phyloP scores from a whole-genome alignment of 2,888 invertebrate genomes.

The Argyresthia albistria region DNA sequence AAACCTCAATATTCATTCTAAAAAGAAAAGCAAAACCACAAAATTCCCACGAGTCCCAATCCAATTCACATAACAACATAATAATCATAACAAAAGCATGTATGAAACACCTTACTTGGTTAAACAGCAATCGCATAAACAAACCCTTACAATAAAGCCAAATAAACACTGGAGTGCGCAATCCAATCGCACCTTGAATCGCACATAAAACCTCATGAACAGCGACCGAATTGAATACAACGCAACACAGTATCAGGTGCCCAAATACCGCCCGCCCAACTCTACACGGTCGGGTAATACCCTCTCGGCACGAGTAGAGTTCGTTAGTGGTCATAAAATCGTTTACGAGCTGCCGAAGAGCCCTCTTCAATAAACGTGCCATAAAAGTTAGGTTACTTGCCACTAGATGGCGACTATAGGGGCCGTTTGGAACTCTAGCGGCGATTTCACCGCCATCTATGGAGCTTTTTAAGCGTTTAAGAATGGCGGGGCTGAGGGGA shows the following conservation, averaged over 20 bases:
- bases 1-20: not conserved
- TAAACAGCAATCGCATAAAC: conserved; percentile 73
- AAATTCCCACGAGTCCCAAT: conserved; percentile 45
- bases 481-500: conserved; percentile 31
- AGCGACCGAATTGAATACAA: conserved; percentile 67
- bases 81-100: conserved; percentile 69
- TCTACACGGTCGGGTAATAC: conserved; percentile 65
- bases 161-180: conserved; percentile 71
- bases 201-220: conserved; percentile 69
- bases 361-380: conserved; percentile 70
- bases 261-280: conserved; percentile 61
- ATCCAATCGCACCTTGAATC: conserved; percentile 73
- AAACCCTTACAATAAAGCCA: conserved; percentile 72
- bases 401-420: conserved; percentile 70
- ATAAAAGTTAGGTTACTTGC: conserved; percentile 68
- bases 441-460: conserved; percentile 72
- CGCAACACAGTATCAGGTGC: conserved; percentile 56
- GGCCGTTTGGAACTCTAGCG: conserved; percentile 58
- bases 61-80: conserved; percentile 61
- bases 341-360: conserved; percentile 72
- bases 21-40: conserved; percentile 4
- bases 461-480: conserved; percentile 63
- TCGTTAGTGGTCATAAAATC: conserved; percentile 69
- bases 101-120: conserved; percentile 66
- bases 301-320: conserved; percentile 54